Percentiles rank a stretch among this genome's conserved stretches.
Conservation (phyloP, 1,140 invertebrate species). For the Bombus polaris region DNA sequence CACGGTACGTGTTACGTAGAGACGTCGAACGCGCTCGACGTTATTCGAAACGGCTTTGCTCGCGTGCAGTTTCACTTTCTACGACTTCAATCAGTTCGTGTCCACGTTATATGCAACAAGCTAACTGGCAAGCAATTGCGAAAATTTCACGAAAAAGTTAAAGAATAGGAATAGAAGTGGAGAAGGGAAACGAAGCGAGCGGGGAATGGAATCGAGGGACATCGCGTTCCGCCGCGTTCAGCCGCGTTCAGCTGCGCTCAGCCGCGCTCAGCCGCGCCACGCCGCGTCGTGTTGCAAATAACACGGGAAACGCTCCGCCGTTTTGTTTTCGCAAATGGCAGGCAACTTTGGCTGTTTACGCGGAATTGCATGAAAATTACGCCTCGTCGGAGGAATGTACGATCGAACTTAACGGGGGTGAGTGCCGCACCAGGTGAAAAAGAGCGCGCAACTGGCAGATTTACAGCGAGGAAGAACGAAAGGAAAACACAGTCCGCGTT, state of each 20-base stretch:
- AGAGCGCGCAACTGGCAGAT: constrained; percentile 25
- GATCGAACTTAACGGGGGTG: constrained; percentile 20
- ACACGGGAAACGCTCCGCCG: constrained; percentile 28
- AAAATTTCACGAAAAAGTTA: too few relatives aligned
- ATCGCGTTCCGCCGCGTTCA: too few relatives aligned
- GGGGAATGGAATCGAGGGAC: neutral
- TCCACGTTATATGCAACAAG: neutral
- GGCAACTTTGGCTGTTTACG: constrained; percentile 28
- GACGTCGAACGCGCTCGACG: neutral
- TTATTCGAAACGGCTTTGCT: neutral
- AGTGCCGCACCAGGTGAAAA: constrained; percentile 15
- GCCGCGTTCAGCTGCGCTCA: too few relatives aligned
- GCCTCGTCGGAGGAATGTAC: constrained; percentile 5
- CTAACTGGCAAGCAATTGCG: neutral
- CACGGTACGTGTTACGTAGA: neutral
- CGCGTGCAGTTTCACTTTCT: neutral
- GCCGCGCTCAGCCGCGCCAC: too few relatives aligned
- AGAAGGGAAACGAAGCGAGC: constrained; percentile 7
- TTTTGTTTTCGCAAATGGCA: constrained; percentile 33
- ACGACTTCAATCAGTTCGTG: neutral
- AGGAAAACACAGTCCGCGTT: neutral
- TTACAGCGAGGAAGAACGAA: constrained; percentile 32
- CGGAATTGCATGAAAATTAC: constrained; percentile 57
- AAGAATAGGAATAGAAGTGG: neutral
- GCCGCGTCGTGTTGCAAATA: constrained; percentile 16